These are phyloP conservation scores for Drosophila pullipes DNA, from an alignment of 2,888 invertebrate species.

Conservation along the genomic window DNA sequence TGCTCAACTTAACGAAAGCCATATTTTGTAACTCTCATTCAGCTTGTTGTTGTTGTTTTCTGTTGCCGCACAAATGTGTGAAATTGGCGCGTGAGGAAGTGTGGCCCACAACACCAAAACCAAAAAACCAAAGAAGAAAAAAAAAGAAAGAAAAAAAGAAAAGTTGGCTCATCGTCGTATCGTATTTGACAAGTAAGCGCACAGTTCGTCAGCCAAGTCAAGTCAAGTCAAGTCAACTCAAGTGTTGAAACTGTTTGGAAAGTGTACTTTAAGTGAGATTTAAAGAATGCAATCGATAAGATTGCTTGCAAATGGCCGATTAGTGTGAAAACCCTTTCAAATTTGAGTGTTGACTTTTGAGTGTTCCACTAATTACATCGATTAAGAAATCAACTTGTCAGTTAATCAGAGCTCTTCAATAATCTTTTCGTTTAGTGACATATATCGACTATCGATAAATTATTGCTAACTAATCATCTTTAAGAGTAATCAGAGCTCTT, in stretches of 20 bases:
- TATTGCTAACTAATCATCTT: too few species aligned
- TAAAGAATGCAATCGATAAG: slow-evolving; percentile 23
- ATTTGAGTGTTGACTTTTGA: background rate
- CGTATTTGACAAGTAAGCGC: slow-evolving; percentile 31
- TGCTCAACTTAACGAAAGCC: slow-evolving; percentile 48
- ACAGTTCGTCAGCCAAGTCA: background rate
- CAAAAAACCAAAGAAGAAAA: background rate
- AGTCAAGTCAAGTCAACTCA: background rate
- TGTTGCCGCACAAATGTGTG: slow-evolving; percentile 45
- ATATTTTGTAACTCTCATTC: slow-evolving; percentile 5
- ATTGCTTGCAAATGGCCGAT: background rate
- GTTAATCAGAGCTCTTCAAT: background rate
- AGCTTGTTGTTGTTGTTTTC: slow-evolving; percentile 6
- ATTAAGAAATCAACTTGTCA: background rate
- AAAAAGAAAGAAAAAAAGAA: background rate
- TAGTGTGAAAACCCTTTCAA: background rate
- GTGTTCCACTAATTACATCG: background rate
- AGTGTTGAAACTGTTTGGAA: slow-evolving; percentile 20
- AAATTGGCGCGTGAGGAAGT: slow-evolving; percentile 62
- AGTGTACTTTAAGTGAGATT: slow-evolving; percentile 6
- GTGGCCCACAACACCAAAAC: slow-evolving; percentile 9
- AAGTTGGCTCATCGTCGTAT: slow-evolving; percentile 25
- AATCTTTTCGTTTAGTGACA: background rate
- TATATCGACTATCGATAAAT: background rate
- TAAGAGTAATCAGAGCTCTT: too few species aligned